Conservation (phyloP, 2,888 invertebrate species). For the Unio pictorum region DNA sequence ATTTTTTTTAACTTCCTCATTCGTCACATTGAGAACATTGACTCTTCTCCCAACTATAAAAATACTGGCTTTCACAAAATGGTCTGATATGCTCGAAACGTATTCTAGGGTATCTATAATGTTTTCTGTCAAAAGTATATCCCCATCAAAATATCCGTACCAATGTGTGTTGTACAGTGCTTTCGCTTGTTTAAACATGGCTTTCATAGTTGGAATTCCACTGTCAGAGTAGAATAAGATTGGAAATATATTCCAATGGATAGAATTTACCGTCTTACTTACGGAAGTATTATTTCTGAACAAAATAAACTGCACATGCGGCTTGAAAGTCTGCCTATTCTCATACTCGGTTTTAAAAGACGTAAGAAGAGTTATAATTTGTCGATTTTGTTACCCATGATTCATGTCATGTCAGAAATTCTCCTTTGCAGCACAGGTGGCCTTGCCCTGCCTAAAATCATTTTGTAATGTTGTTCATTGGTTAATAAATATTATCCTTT, state of each 20-base stretch:
- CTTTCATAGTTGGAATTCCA: conserved; percentile 28
- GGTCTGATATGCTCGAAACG: neutral
- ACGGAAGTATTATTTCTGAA: conserved; percentile 34
- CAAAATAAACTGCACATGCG: conserved; percentile 32
- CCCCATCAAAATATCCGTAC: conserved; percentile 38
- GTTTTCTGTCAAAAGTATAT: conserved; percentile 32
- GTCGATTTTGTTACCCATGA: neutral
- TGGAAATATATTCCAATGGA: conserved; percentile 37
- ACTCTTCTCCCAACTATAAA: conserved; percentile 34
- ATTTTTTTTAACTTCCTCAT: conserved; percentile 16
- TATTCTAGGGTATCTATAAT: conserved; percentile 21
- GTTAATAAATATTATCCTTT: no score
- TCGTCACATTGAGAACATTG: conserved; percentile 29
- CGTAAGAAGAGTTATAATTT: conserved; percentile 28
- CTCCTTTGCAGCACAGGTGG: no score
- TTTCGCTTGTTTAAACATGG: conserved; percentile 28
- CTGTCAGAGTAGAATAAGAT: conserved; percentile 4
- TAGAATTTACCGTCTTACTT: conserved; percentile 7
- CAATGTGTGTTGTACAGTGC: conserved; percentile 27
- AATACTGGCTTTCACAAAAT: conserved; percentile 10
- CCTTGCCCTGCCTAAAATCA: no score
- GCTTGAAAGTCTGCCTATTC: no score
- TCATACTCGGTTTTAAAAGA: conserved; percentile 25
- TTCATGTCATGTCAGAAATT: no score
- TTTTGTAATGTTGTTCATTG: no score